Evolutionary conservation across 2,888 invertebrate species (phyloP), one percentile per base, ranked within the genome.

Genomic region (Luperina testacea): DNA sequence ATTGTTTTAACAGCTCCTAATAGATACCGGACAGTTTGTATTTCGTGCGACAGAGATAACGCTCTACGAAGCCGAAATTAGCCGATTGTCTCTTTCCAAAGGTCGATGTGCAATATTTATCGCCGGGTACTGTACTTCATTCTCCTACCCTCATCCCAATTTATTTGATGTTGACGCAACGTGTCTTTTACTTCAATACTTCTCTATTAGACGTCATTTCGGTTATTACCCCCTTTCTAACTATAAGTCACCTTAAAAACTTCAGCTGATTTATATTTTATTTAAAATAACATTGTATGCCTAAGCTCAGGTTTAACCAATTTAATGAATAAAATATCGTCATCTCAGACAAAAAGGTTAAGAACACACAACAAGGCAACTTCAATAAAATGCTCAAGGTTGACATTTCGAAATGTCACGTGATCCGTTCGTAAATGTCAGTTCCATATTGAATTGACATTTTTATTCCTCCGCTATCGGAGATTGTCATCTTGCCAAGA

Each of bases 341-440:
- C 32, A 59, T 15, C 27, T 65, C 27, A 38, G 27, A n/a, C 32
- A 70, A 51, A 38, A 71, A 59, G 24, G 45, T 20, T 24, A 57
- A 42, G 4, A 70, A 72, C 6, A 79, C 20, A 68, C 51, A 80
- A 67, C 64, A 48, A 7, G 27, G 27, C 27, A 74, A 71, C 64
- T 57, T 67, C 85, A 65, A 63, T 85, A 85, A 69, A 81, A 84
- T 61, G 51, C 61, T 80, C 48, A 72, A 45, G 71, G 53, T 63
- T 75, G 75, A 70, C 42, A 59, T 59, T 81, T 38, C 81, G 13
- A 81, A 72, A 61, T 61, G 75, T 59, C 75, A 81, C 65, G 20
- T 75, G 64, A 83, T 71, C 51, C 67, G 59, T 81, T 81, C 63
- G 57, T 76, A 85, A 85, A 83, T 81, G 75, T 76, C 83, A 76